phyloP scores from a whole-genome alignment of 1,140 invertebrate genomes.

The Hyles euphorbiae region DNA sequence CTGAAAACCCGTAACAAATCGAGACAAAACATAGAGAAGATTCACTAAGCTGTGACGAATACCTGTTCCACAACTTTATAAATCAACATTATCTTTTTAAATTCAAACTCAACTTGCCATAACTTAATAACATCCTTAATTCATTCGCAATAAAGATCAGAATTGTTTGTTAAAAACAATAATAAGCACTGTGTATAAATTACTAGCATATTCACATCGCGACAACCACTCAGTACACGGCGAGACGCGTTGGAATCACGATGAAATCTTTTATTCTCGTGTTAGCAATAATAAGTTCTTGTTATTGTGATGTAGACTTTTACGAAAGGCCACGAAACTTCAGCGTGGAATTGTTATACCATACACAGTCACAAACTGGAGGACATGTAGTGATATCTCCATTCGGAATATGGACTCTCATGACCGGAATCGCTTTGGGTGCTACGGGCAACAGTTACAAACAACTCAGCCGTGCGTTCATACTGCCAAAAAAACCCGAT shows the following conservation, averaged over 20 bases:
- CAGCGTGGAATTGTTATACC: conserved; percentile 56
- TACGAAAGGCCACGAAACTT: conserved; percentile 58
- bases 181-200: conserved; percentile 15
- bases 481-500: conserved; percentile 41
- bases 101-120: no score
- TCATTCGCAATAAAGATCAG: no score
- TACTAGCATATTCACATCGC: conserved; percentile 26
- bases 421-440: conserved; percentile 55
- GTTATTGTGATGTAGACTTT: conserved; percentile 46
- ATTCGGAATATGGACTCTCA: conserved; percentile 62
- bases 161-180: no score
- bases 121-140: no score
- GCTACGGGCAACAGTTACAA: conserved; percentile 42
- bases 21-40: no score
- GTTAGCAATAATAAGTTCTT: conserved; percentile 28
- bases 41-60: no score
- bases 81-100: no score
- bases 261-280: conserved; percentile 33
- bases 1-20: no score
- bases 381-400: conserved; percentile 64
- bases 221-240: conserved; percentile 30
- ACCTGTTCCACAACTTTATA: no score
- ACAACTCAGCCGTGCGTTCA: conserved; percentile 39
- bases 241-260: conserved; percentile 27
- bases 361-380: conserved; percentile 42